Conservation (phyloP, 2,113 vertebrate species). For the Pseudopipra pipra region DNA sequence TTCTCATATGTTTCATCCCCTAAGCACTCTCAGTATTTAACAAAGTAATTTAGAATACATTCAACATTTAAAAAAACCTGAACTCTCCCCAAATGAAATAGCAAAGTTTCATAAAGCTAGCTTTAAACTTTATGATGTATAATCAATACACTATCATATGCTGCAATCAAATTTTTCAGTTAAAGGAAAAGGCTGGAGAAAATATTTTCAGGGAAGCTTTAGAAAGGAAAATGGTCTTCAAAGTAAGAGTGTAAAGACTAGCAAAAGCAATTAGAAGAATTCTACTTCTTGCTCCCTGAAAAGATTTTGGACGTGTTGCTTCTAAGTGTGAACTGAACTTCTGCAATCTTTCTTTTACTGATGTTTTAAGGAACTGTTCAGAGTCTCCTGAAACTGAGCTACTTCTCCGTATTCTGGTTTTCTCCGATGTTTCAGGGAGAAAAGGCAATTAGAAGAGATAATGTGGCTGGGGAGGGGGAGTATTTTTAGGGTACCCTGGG, state of each 20-base stretch:
- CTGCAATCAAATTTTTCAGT: not conserved
- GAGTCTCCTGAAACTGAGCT: no score
- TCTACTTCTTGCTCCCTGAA: no score
- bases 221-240: not conserved
- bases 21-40: not conserved
- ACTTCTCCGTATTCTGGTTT: no score
- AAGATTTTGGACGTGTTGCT: no score
- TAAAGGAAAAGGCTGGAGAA: not conserved
- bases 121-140: not conserved
- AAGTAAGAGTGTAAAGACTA: not conserved
- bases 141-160: not conserved
- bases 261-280: not conserved
- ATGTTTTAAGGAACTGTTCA: no score
- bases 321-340: no score
- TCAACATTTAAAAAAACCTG: not conserved
- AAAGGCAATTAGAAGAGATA: not conserved
- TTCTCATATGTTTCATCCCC: not conserved
- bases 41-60: not conserved
- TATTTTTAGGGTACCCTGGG: not conserved
- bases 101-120: not conserved
- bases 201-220: not conserved
- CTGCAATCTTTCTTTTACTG: no score
- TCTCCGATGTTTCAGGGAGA: no score
- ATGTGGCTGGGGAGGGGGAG: not conserved
- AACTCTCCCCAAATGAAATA: not conserved